These are phyloP conservation scores for Corydoras maculifer DNA, from an alignment of 2,113 vertebrate genomes.

Conservation along the genomic window DNA sequence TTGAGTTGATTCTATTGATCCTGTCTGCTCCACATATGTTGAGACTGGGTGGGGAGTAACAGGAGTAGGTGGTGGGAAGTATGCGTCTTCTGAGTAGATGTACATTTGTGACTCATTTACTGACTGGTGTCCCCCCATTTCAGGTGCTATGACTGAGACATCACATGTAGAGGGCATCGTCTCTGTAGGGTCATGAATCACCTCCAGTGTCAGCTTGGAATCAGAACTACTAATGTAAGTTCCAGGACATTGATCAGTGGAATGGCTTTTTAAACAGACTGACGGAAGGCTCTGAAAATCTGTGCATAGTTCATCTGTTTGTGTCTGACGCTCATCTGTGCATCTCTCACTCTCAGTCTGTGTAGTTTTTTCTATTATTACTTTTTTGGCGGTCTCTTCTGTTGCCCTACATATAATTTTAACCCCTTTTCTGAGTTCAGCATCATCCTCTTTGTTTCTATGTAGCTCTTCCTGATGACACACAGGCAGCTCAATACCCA, in stretches of 20 bases:
- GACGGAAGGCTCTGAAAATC: constrained; percentile 28
- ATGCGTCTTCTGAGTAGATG: neutral
- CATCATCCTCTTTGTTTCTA: neutral
- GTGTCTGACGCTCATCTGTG: constrained; percentile 42
- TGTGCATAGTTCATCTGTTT: constrained; percentile 24
- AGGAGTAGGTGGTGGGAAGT: neutral
- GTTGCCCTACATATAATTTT: neutral
- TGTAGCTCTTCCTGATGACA: constrained; percentile 45
- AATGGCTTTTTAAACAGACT: neutral
- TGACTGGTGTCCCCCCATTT: neutral
- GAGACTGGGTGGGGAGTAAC: neutral
- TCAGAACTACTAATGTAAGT: neutral
- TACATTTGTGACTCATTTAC: constrained; percentile 20
- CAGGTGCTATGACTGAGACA: constrained; percentile 1
- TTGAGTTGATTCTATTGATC: no score
- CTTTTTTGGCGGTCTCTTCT: constrained; percentile 33
- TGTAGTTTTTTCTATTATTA: constrained; percentile 5
- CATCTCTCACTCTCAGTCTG: constrained; percentile 5
- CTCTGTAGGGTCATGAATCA: constrained; percentile 1
- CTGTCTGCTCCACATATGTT: no score
- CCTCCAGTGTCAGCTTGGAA: neutral
- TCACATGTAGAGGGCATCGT: constrained; percentile 2
- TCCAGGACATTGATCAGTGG: constrained; percentile 1
- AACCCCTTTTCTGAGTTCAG: constrained; percentile 26
- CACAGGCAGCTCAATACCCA: constrained; percentile 70